phyloP scores from a whole-genome alignment of 2,113 vertebrate genomes.

The Gymnarchus niloticus region DNA sequence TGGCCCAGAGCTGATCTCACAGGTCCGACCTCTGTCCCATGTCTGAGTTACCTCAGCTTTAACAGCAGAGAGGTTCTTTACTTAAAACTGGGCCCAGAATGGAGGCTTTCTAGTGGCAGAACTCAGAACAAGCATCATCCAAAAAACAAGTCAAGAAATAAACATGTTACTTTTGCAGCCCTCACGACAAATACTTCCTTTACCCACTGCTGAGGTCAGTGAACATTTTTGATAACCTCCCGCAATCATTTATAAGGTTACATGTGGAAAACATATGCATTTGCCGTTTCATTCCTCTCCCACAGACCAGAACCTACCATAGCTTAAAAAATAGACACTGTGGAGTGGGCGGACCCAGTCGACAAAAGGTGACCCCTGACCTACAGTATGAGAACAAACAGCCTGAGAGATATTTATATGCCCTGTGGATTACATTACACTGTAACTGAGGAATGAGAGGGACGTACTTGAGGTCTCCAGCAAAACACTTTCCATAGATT shows the following conservation, averaged over 20 bases:
- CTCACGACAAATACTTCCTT: slow-evolving; percentile 1
- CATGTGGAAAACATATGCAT: background rate
- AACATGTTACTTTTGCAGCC: background rate
- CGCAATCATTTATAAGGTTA: background rate
- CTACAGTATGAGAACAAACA: background rate
- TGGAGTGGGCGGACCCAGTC: background rate
- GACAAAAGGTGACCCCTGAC: background rate
- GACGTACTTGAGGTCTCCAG: background rate
- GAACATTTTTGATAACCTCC: background rate
- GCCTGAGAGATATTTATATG: background rate
- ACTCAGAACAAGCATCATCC: background rate
- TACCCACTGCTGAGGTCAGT: background rate
- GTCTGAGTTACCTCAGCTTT: background rate
- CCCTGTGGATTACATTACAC: background rate
- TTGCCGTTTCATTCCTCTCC: background rate
- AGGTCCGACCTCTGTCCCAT: background rate
- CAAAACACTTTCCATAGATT: slow-evolving; percentile 18
- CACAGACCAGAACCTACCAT: background rate
- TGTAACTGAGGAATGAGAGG: background rate
- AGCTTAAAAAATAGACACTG: background rate
- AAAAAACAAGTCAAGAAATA: background rate
- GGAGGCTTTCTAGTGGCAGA: background rate
- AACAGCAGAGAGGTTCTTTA: background rate
- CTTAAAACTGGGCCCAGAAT: background rate
- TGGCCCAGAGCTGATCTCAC: background rate